Conservation (phyloP, 2,113 vertebrate species). For the Recurvirostra avosetta region DNA sequence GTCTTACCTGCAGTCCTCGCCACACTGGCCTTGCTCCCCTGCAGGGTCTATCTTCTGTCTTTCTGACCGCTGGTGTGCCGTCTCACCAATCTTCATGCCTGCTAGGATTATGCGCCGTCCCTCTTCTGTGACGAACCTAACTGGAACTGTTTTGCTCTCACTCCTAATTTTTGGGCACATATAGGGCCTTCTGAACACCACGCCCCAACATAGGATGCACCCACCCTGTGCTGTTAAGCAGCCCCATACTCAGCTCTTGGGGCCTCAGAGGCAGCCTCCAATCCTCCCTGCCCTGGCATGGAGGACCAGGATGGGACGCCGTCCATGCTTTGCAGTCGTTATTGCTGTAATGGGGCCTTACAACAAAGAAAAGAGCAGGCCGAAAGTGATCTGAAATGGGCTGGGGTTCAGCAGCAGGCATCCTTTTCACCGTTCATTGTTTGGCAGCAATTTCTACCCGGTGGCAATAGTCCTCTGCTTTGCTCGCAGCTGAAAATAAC, state of each 20-base stretch:
- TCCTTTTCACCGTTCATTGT: not conserved
- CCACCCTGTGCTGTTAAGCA: not conserved
- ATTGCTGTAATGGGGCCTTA: not conserved
- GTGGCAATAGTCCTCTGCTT: constrained; percentile 36
- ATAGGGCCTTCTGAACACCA: not conserved
- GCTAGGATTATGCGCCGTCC: rapidly evolving
- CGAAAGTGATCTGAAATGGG: constrained; percentile 8
- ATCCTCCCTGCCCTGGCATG: not conserved
- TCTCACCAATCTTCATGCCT: rapidly evolving
- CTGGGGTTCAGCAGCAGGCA: not conserved
- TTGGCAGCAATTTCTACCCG: constrained; percentile 16
- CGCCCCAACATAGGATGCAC: not conserved
- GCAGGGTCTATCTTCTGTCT: not conserved
- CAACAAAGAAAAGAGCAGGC: not conserved
- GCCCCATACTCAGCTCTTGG: not conserved
- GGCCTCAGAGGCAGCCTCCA: not conserved
- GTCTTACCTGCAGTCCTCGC: not conserved
- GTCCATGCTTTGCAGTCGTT: not conserved
- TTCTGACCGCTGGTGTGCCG: rapidly evolving
- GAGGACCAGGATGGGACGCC: not conserved
- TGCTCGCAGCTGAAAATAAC: constrained; percentile 49
- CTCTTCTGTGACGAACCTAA: not conserved
- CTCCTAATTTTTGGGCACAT: not conserved
- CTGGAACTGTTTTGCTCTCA: not conserved
- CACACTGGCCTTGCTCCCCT: not conserved